These are phyloP conservation scores for Lordiphosa clarofinis DNA, from an alignment of 1,140 invertebrate species.

Conservation along the genomic window DNA sequence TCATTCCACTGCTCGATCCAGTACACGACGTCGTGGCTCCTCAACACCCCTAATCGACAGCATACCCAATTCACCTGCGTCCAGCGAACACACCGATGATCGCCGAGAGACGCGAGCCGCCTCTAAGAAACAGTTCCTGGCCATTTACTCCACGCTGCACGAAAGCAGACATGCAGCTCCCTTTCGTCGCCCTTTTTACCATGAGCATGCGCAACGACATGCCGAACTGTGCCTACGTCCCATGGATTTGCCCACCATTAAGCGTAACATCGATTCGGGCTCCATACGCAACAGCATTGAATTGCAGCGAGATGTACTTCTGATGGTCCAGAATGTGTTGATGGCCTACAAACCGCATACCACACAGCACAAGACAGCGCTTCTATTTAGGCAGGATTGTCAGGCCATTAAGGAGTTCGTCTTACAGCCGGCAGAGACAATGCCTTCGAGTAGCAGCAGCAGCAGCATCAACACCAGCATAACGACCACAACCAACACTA, in stretches of 20 bases:
- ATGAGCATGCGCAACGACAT: constrained; percentile 93
- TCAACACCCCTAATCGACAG: constrained; percentile 83
- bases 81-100: constrained; percentile 83
- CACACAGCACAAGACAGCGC: constrained; percentile 47
- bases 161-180: constrained; percentile 93
- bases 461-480: constrained; percentile 7
- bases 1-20: constrained; percentile 56
- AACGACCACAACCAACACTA: background rate
- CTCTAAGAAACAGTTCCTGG: constrained; percentile 95
- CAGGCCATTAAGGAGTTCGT: constrained; percentile 62
- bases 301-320: constrained; percentile 93
- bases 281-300: constrained; percentile 89
- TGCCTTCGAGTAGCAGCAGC: background rate
- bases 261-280: constrained; percentile 94
- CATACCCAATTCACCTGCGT: constrained; percentile 82
- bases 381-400: constrained; percentile 57
- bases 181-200: constrained; percentile 91
- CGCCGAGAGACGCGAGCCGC: constrained; percentile 82
- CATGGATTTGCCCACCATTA: constrained; percentile 93
- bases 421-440: constrained; percentile 3
- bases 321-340: constrained; percentile 96
- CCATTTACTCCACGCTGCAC: constrained; percentile 90
- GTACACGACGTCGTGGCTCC: constrained; percentile 77
- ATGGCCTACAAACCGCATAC: constrained; percentile 93
- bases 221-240: constrained; percentile 88